These are phyloP conservation scores for Brachypterus glaber DNA, from an alignment of 2,888 invertebrate genomes.

Conservation along the genomic window DNA sequence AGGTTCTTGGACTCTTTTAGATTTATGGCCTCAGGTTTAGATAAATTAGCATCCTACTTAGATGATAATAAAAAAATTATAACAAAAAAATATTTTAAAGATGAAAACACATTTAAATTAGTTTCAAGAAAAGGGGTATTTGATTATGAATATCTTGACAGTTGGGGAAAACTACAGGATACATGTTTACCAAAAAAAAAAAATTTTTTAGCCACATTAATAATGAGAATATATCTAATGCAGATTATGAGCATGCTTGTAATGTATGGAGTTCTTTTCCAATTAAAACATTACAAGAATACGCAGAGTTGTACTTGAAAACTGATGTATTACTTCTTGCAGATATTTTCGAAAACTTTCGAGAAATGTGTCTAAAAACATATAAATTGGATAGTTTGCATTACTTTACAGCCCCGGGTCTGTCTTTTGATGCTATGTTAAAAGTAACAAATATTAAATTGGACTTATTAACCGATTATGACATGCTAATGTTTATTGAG, in stretches of 20 bases:
- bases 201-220: conserved; percentile 23
- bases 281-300: conserved; percentile 29
- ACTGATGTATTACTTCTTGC: conserved; percentile 32
- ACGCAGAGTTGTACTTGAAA: conserved; percentile 32
- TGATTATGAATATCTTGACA: conserved; percentile 28
- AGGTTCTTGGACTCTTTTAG: conserved; percentile 26
- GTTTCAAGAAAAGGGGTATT: conserved; percentile 27
- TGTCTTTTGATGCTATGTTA: conserved; percentile 28
- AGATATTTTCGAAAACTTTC: conserved; percentile 35
- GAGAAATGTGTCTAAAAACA: conserved; percentile 22
- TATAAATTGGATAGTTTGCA: conserved; percentile 29
- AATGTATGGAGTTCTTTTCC: conserved; percentile 30
- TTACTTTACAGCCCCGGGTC: conserved; percentile 27
- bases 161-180: conserved; percentile 21
- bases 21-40: conserved; percentile 27
- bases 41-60: conserved; percentile 24
- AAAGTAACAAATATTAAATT: conserved; percentile 22
- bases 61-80: conserved; percentile 9
- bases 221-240: conserved; percentile 20
- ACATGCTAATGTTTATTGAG: conserved; percentile 28
- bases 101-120: conserved; percentile 10
- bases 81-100: conserved; percentile 7
- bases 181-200: conserved; percentile 21
- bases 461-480: conserved; percentile 26
- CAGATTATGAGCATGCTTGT: conserved; percentile 30